A percentile compares a stretch with the other conserved stretches of the same genome.
Evolutionary conservation across 1,140 invertebrate genomes (phyloP).

Genomic region (Tetragonula clypearis): DNA sequence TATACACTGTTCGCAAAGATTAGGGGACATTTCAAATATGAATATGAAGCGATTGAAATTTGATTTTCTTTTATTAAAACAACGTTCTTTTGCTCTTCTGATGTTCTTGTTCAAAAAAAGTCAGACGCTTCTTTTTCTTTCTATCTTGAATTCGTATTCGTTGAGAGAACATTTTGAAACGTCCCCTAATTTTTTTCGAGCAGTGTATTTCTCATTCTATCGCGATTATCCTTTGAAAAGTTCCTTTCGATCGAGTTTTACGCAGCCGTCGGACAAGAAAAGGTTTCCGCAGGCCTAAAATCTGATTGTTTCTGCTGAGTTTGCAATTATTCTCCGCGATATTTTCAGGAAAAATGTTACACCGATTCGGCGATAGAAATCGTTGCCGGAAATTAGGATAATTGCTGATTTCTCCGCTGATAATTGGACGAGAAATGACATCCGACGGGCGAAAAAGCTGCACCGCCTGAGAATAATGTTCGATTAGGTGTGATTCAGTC

Average conservation of each 20-base stretch:
- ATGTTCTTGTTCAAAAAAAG: too few species aligned
- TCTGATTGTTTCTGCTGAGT: background rate
- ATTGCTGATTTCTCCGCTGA: background rate
- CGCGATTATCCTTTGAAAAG: background rate
- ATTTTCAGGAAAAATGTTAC: too few species aligned
- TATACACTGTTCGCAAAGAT: too few species aligned
- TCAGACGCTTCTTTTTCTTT: too few species aligned
- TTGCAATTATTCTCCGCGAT: background rate
- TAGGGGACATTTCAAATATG: too few species aligned
- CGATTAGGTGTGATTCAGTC: background rate
- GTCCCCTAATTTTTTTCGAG: too few species aligned
- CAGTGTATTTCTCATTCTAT: background rate
- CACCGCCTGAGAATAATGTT: background rate
- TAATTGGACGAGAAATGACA: background rate
- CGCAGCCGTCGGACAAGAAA: conserved; percentile 27
- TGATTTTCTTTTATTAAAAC: too few species aligned
- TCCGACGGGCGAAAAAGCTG: conserved; percentile 2
- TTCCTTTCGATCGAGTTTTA: background rate
- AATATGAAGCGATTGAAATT: too few species aligned
- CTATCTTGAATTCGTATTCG: too few species aligned
- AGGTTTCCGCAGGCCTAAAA: background rate
- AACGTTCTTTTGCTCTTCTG: too few species aligned
- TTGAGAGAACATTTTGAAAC: too few species aligned
- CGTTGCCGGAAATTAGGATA: background rate
- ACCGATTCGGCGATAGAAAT: background rate